phyloP scores from a whole-genome alignment of 1,140 invertebrate species.

The Notospermus geniculatus region DNA sequence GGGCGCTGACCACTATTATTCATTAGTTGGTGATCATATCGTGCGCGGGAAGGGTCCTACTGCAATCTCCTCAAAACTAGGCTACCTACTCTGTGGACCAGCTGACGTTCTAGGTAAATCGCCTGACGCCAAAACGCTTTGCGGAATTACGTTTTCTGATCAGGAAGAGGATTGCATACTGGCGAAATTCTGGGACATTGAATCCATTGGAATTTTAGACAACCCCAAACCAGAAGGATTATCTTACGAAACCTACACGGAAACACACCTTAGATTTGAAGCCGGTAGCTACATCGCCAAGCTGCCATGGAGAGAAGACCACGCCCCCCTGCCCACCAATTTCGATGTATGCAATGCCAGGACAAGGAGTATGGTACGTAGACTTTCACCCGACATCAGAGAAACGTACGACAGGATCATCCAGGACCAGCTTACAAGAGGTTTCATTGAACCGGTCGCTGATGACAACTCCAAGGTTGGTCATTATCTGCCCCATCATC shows the following conservation, averaged over 20 bases:
- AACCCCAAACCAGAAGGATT: too few species aligned
- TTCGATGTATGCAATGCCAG: neutral
- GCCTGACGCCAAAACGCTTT: too few species aligned
- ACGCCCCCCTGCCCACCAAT: conserved; percentile 9
- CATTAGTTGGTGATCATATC: conserved; percentile 13
- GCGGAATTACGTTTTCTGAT: too few species aligned
- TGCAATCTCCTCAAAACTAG: conserved; percentile 13
- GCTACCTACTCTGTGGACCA: conserved; percentile 19
- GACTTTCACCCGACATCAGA: neutral
- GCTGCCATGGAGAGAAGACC: too few species aligned
- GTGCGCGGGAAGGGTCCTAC: conserved; percentile 6
- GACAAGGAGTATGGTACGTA: neutral
- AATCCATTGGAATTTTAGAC: too few species aligned
- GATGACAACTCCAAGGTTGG: neutral
- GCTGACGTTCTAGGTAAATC: neutral
- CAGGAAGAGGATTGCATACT: too few species aligned
- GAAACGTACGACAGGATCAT: conserved; percentile 4
- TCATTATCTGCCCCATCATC: conserved; percentile 4
- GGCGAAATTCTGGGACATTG: too few species aligned
- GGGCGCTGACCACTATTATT: conserved; percentile 18
- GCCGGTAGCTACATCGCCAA: too few species aligned
- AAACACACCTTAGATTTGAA: too few species aligned
- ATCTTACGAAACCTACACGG: too few species aligned
- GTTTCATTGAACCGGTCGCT: conserved; percentile 9
- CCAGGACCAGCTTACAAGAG: neutral